Percentiles rank a stretch among this genome's conserved stretches.
phyloP scores from a whole-genome alignment of 2,113 vertebrate genomes.

The Lates calcarifer region DNA sequence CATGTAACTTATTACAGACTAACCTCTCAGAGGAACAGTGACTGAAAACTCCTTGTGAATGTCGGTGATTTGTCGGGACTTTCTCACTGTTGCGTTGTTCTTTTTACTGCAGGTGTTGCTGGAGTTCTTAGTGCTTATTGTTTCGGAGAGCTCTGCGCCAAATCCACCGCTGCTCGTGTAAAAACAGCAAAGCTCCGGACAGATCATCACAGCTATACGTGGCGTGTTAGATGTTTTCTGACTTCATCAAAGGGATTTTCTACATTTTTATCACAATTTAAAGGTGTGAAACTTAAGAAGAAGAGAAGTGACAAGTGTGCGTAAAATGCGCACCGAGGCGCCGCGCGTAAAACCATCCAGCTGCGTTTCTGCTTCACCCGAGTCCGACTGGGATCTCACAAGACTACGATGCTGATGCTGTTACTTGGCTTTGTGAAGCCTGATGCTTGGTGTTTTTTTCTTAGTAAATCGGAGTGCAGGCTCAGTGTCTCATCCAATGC shows the following conservation, averaged over 20 bases:
- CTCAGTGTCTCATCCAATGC: background rate
- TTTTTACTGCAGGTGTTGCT: background rate
- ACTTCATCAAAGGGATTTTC: conserved; percentile 15
- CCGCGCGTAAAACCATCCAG: background rate
- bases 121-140: background rate
- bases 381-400: too few species aligned
- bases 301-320: background rate
- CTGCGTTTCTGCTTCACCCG: background rate
- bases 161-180: background rate
- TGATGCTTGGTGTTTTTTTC: background rate
- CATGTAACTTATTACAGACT: too few species aligned
- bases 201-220: background rate
- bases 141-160: background rate
- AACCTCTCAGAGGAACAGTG: too few species aligned
- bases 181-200: background rate
- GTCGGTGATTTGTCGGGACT: too few species aligned
- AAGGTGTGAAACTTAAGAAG: background rate
- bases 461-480: background rate
- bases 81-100: background rate
- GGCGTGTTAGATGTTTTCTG: background rate
- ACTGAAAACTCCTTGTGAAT: too few species aligned
- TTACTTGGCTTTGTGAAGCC: background rate
- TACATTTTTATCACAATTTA: background rate
- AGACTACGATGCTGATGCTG: too few species aligned
- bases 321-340: conserved; percentile 14